phyloP scores from a whole-genome alignment of 2,797 vertebrate genomes.

The Tadarida brasiliensis region DNA sequence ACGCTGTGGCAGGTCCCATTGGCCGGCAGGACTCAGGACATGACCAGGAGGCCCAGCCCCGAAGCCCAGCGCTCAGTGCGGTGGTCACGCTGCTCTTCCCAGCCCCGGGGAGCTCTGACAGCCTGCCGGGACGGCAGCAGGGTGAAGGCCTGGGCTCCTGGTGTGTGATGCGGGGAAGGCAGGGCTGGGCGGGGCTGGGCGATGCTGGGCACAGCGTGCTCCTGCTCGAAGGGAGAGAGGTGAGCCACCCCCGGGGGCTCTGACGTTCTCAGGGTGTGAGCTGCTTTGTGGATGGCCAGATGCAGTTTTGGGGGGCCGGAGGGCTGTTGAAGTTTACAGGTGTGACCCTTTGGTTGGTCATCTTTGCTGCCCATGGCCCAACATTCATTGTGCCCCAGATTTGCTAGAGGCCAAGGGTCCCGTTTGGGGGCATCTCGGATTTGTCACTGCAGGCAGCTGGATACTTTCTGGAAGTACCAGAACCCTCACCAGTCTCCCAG shows the following conservation, averaged over 20 bases:
- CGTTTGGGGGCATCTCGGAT: not conserved
- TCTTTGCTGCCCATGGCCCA: not conserved
- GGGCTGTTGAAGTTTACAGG: not conserved
- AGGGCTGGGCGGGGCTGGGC: not conserved
- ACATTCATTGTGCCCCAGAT: not conserved
- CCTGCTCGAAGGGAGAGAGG: not conserved
- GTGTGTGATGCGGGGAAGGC: rapidly evolving
- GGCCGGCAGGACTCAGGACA: rapidly evolving
- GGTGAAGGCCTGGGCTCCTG: rapidly evolving
- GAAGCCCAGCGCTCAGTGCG: rapidly evolving
- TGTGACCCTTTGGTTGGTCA: not conserved
- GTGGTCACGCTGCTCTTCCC: not conserved
- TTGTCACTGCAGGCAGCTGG: not conserved
- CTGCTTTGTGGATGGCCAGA: not conserved
- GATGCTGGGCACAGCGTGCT: rapidly evolving
- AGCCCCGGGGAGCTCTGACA: rapidly evolving
- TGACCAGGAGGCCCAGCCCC: rapidly evolving
- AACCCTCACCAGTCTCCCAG: no score
- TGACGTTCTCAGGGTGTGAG: rapidly evolving
- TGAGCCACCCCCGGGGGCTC: rapidly evolving
- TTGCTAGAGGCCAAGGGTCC: not conserved
- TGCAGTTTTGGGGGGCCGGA: not conserved
- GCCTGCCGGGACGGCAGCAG: rapidly evolving
- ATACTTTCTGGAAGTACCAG: not conserved
- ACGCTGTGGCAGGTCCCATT: rapidly evolving